Evolutionary conservation across 2,888 invertebrate species (phyloP), one percentile per base, ranked within the genome.

Genomic region (Neoascia interrupta): DNA sequence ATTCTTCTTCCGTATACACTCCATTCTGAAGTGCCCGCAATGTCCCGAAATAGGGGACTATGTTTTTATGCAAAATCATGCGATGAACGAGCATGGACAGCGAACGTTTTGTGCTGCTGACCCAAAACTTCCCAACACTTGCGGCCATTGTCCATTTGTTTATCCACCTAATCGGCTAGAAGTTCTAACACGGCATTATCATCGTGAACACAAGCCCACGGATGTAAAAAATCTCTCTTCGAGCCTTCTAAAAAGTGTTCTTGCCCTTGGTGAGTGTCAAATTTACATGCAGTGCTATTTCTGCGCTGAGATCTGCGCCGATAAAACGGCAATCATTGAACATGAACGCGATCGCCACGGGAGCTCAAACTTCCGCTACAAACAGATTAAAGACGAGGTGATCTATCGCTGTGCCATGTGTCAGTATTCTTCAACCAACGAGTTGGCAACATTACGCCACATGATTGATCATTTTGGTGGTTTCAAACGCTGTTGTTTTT

Each of bases 401-500:
- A 89, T 91, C 0, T 86, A 89, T 6, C 90, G 90, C 66, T 92
- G 92, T 74, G 86, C 87, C 10, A 83, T 86, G 5, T 92, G 92
- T 70, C 80, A 85, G 5, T 85, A 82, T 1, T 84, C 90, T 0
- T 85, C 88, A 0, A 81, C 84, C 0, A 83, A 86, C 2, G 82
- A 89, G n/a, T 37, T 82, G 13, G 82, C 84, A 0, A 83, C 90
- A 18, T 72, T 87, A 21, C 84, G 84, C 0, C 92, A 91, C 64
- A 89, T 90, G 83, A 73, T 86, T 10, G 85, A 86, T 66, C 87
- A 87, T 47, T 87, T 83, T 45, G 79, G 43, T 10, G 80, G 81
- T 0, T 87, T 87, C 45, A 64, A 60, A 2, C 19, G 45, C 0
- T 87, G 87, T 8, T 36, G 69, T 11, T 84, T 84, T 8, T 87